These are phyloP conservation scores for Megaceryle alcyon DNA, from an alignment of 2,797 vertebrate genomes.

Conservation along the genomic window DNA sequence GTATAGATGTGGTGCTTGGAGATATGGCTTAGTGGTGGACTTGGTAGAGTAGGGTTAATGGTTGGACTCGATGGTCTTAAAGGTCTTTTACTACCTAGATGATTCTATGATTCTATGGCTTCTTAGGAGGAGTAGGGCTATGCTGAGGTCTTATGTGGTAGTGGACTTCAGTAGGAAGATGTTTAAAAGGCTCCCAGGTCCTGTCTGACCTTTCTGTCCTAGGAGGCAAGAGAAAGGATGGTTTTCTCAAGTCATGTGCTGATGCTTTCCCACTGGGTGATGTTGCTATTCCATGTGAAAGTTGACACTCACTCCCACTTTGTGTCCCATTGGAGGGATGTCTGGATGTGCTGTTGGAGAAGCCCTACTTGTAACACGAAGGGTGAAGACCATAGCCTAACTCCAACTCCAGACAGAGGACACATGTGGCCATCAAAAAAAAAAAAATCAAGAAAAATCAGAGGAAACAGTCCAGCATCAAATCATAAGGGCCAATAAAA, in stretches of 20 bases:
- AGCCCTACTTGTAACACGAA: neutral
- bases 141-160: neutral
- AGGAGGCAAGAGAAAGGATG: neutral
- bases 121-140: neutral
- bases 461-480: neutral
- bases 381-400: neutral
- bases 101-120: neutral
- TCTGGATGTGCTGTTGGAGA: neutral
- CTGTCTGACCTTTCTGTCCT: neutral
- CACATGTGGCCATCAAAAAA: neutral
- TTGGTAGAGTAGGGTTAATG: no score
- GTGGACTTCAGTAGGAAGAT: neutral
- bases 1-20: no score
- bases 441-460: neutral
- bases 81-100: no score
- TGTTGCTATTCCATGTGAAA: neutral
- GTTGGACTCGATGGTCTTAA: no score
- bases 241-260: neutral
- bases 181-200: neutral
- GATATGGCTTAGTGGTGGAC: no score
- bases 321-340: neutral
- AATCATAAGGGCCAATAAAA: neutral
- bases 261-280: neutral
- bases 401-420: neutral
- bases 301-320: neutral